A percentile compares a stretch with the other conserved stretches of the same genome.
phyloP scores from a whole-genome alignment of 2,797 vertebrate species.

The Bovichtus variegatus region DNA sequence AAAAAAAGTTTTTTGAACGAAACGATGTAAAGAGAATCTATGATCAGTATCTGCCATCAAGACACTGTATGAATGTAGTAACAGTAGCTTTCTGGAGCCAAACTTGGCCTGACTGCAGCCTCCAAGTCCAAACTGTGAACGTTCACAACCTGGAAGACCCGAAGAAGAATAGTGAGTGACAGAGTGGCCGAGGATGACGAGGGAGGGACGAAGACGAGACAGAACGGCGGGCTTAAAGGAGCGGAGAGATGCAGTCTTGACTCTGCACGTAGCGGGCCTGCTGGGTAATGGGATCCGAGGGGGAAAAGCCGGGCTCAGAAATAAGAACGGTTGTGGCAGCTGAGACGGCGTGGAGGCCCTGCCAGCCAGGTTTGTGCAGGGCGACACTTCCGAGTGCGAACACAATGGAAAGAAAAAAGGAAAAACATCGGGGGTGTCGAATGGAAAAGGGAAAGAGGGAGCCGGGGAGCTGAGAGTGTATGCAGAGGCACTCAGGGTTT shows the following conservation, averaged over 20 bases:
- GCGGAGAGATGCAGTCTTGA: conserved; percentile 23
- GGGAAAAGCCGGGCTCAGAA: conserved; percentile 63
- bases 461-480: neutral
- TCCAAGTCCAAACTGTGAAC: neutral
- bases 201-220: conserved; percentile 13
- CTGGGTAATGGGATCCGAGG: conserved; percentile 63
- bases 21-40: no score
- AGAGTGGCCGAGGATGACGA: conserved; percentile 11
- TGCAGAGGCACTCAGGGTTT: neutral
- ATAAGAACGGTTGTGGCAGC: conserved; percentile 57
- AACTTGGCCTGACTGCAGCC: neutral
- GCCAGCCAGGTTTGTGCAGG: conserved; percentile 41
- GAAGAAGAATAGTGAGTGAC: neutral
- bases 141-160: neutral
- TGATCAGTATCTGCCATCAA: neutral
- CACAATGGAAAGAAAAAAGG: neutral
- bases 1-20: no score
- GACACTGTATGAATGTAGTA: neutral
- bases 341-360: conserved; percentile 24
- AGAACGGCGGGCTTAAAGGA: conserved; percentile 2
- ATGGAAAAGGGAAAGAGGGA: conserved; percentile 2
- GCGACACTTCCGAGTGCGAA: neutral
- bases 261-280: conserved; percentile 36
- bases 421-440: neutral
- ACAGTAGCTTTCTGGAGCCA: neutral